These are phyloP conservation scores for Nebria brevicollis DNA, from an alignment of 2,888 invertebrate genomes.

Conservation along the genomic window DNA sequence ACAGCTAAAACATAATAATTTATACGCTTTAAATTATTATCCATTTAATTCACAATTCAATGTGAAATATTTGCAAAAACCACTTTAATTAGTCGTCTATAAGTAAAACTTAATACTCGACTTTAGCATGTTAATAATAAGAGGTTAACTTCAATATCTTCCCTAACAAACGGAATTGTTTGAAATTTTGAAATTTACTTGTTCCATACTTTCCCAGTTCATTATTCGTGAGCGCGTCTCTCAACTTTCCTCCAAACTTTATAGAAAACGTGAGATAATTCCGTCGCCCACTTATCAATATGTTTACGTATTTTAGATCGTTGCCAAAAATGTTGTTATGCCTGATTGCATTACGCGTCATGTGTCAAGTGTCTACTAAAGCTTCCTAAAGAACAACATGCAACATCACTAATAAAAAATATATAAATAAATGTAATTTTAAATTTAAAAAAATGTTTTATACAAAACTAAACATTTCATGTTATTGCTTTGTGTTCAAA, in stretches of 20 bases:
- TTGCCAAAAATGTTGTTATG: not conserved
- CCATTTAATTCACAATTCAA: no score
- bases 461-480: not conserved
- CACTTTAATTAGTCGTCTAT: no score
- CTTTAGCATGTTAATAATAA: not conserved
- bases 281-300: not conserved
- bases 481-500: not conserved
- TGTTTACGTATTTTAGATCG: not conserved
- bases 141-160: not conserved
- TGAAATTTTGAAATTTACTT: constrained; percentile 31
- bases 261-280: not conserved
- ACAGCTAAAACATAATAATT: no score
- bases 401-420: not conserved
- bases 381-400: not conserved
- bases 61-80: no score
- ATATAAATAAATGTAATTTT: no score
- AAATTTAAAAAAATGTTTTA: not conserved
- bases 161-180: constrained; percentile 27
- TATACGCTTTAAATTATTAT: no score
- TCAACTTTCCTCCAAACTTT: not conserved
- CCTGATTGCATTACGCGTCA: not conserved
- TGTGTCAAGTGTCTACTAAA: not conserved
- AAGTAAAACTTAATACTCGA: no score
- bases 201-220: constrained; percentile 2
- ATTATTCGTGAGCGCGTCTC: not conserved